Evolutionary conservation across 2,888 invertebrate genomes (phyloP), one percentile per base, ranked within the genome.

Genomic region (Meganola albula): DNA sequence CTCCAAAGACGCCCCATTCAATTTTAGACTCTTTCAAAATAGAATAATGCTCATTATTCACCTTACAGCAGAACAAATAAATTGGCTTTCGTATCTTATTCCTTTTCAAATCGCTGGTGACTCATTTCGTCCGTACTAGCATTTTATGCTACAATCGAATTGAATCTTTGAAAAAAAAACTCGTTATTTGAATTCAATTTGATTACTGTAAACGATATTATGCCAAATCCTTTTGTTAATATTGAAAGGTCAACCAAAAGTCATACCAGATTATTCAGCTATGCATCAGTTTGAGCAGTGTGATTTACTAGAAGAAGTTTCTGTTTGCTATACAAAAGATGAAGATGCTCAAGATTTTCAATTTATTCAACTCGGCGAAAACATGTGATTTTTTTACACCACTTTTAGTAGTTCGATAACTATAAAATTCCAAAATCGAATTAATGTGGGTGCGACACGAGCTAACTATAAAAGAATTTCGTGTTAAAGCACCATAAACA

Each of bases 31-130:
- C 52, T 70, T 11, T 1, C 35, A 10, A 34, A 27, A 20, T n/a
- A 18, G 22, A 35, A 49, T 58, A 62, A 40, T 38, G 48, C 20
- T 31, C 31, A 32, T 14, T 36, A 11, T 27, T 18, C 37, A 25
- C 33, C 33, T 29, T 12, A 29, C 13, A 11, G 10, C 25, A 31
- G 34, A 36, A 56, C 44, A 42, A 27, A 41, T 45, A 55, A 54
- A 45, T 39, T 59, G 44, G 58, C 40, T 38, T 37, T 45, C 47
- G 50, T 56, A 60, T 62, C 62, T 70, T 70, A 72, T 74, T 73
- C 67, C 60, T 65, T 74, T 74, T 74, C 60, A 73, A 77, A 74
- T 74, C 66, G 66, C 63, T 68, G 65, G 75, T 77, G 76, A 77
- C 74, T 77, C 74, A 74, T 77, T 76, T 58, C 53, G 49, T 65